Evolutionary conservation across 2,797 vertebrate species (phyloP).

Genomic region (Mus minutoides): DNA sequence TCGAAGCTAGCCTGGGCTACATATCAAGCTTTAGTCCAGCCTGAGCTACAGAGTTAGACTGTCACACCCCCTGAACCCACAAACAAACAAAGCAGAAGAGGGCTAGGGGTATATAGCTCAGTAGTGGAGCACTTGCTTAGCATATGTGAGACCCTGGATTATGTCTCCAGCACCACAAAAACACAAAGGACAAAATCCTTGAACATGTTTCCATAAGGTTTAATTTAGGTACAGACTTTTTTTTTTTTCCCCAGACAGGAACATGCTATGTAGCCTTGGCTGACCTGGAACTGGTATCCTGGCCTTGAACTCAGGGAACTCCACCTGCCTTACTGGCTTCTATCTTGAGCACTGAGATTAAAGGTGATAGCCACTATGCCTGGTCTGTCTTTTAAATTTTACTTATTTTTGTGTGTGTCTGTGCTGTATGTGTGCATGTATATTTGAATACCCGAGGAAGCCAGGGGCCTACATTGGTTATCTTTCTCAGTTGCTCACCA

Average conservation of each 20-base stretch:
- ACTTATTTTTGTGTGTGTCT: neutral
- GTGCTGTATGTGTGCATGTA: neutral
- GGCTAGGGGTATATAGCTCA: neutral
- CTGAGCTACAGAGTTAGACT: neutral
- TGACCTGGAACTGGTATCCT: neutral
- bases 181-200: neutral
- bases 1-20: neutral
- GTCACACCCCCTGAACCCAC: neutral
- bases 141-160: neutral
- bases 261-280: neutral
- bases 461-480: neutral
- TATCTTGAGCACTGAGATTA: neutral
- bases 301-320: neutral
- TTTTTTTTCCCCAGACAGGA: neutral
- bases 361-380: neutral
- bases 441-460: neutral
- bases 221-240: neutral
- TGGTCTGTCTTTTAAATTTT: neutral
- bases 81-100: neutral
- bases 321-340: neutral
- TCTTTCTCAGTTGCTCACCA: neutral
- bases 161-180: neutral
- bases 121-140: neutral
- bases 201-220: neutral
- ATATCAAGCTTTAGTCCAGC: neutral